phyloP scores from a whole-genome alignment of 30 jellyfish, hydroid and myxozoan genomes.

The Mastigias papua region DNA sequence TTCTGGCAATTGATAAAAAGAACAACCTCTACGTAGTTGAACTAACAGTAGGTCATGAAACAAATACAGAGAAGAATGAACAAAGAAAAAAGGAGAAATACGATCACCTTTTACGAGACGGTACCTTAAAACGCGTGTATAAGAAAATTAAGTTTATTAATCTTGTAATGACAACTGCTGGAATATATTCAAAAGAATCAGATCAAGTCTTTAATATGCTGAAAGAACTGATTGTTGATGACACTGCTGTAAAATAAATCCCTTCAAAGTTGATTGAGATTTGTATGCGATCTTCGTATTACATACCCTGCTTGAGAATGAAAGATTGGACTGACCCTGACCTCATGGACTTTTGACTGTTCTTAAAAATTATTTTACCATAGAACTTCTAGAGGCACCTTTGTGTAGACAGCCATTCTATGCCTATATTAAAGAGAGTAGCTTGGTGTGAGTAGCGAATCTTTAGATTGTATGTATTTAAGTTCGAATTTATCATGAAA shows the following conservation, averaged over 20 bases:
- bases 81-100: conserved; percentile 11
- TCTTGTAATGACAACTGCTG: conserved; percentile 40
- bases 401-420: conserved; percentile 5
- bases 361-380: not conserved
- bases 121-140: conserved; percentile 27
- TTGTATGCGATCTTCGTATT: conserved; percentile 3
- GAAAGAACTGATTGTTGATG: conserved; percentile 12
- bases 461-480: too few relatives aligned
- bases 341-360: not conserved
- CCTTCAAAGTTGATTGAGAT: not conserved
- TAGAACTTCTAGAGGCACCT: conserved; percentile 9
- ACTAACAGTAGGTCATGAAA: conserved; percentile 26
- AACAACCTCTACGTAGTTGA: conserved; percentile 28
- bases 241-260: conserved; percentile 7
- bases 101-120: conserved; percentile 15
- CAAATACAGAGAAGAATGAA: conserved; percentile 39
- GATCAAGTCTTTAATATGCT: conserved; percentile 19
- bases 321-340: conserved; percentile 27
- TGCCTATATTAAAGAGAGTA: conserved; percentile 9
- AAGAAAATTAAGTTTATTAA: conserved; percentile 8
- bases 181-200: conserved; percentile 23
- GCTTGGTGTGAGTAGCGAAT: conserved; percentile 22
- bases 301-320: too few relatives aligned
- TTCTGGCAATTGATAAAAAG: conserved; percentile 32
- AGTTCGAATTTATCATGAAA: not conserved